Evolutionary conservation across 2,797 vertebrate genomes (phyloP).

Genomic region (Discoglossus pictus): DNA sequence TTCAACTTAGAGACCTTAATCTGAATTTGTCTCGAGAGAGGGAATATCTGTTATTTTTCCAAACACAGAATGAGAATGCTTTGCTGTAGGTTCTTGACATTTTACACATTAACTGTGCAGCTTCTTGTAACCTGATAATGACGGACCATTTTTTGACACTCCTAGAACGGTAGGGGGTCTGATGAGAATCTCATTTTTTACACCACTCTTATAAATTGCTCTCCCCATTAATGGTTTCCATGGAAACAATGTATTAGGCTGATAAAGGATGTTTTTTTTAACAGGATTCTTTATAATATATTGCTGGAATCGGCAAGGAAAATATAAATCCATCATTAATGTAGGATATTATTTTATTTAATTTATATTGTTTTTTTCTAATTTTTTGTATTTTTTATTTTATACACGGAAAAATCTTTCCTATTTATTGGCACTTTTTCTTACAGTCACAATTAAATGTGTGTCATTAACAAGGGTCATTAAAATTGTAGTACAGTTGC

Average conservation of each 20-base stretch:
- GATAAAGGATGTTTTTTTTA: constrained; percentile 66
- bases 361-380: background rate
- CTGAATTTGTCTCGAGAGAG: too few relatives aligned
- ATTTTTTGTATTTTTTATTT: constrained; percentile 8
- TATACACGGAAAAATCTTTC: too few relatives aligned
- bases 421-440: too few relatives aligned
- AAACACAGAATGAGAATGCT: background rate
- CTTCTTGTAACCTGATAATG: constrained; percentile 55
- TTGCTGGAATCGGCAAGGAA: constrained; percentile 50
- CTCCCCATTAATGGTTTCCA: constrained; percentile 79
- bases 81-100: constrained; percentile 16
- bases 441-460: constrained; percentile 36
- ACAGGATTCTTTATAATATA: constrained; percentile 67
- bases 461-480: constrained; percentile 35
- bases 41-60: background rate
- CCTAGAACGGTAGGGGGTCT: constrained; percentile 67
- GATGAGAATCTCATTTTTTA: constrained; percentile 72
- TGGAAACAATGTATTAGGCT: constrained; percentile 76
- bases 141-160: constrained; percentile 53
- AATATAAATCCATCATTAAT: constrained; percentile 8
- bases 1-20: too few relatives aligned
- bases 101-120: constrained; percentile 44
- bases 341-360: constrained; percentile 24
- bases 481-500: constrained; percentile 36
- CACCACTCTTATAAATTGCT: constrained; percentile 76